Conservation (phyloP, 2,113 vertebrate genomes). For the Cyphomyrus plagiostoma region DNA sequence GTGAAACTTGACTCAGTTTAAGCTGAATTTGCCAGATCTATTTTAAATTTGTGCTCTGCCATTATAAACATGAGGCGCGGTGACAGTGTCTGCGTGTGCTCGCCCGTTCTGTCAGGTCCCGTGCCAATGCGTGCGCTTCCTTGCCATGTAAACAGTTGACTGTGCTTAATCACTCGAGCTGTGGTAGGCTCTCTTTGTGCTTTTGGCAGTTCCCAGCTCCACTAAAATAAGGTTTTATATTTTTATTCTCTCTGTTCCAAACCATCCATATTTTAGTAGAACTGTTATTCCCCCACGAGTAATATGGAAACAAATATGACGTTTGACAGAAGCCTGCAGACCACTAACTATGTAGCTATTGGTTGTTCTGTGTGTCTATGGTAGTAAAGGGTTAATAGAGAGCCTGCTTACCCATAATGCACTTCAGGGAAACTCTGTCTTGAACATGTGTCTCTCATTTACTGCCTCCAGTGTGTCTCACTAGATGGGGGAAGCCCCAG, state of each 20-base stretch:
- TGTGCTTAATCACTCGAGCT: constrained; percentile 5
- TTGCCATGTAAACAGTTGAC: not conserved
- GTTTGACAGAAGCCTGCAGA: not conserved
- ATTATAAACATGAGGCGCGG: not conserved
- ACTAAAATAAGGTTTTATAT: constrained; percentile 4
- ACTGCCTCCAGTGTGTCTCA: not conserved
- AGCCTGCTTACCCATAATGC: not conserved
- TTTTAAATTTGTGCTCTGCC: not conserved
- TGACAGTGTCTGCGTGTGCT: not conserved
- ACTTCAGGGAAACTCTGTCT: not conserved
- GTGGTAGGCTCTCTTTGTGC: not conserved
- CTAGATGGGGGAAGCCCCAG: not conserved
- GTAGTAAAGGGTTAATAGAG: not conserved
- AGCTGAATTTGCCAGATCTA: constrained; percentile 4
- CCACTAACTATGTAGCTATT: not conserved
- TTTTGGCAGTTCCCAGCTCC: not conserved
- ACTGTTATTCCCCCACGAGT: not conserved
- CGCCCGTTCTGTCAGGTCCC: not conserved
- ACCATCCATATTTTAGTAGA: not conserved
- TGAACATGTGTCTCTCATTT: constrained; percentile 10
- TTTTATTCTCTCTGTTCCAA: not conserved
- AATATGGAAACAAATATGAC: not conserved
- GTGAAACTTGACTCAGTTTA: constrained; percentile 9
- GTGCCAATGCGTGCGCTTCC: not conserved
- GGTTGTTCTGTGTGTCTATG: not conserved